phyloP scores from a whole-genome alignment of 2,113 vertebrate genomes.

The Mungos mungo region DNA sequence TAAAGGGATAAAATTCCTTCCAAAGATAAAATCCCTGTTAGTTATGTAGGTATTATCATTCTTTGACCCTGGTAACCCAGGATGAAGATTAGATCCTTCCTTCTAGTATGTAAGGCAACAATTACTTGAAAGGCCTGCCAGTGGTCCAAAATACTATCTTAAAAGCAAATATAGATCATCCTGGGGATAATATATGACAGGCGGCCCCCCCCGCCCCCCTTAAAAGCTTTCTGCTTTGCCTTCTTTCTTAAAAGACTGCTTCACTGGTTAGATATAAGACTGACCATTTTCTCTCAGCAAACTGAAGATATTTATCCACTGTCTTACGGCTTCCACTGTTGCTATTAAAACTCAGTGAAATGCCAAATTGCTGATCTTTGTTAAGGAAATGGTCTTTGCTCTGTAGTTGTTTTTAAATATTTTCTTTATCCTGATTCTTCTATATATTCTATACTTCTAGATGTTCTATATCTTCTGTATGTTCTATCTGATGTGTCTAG shows the following conservation, averaged over 20 bases:
- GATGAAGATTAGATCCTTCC: background rate
- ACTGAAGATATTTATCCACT: background rate
- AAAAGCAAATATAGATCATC: background rate
- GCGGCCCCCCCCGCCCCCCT: too few species aligned
- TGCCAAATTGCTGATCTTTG: background rate
- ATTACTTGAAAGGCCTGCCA: background rate
- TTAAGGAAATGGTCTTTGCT: background rate
- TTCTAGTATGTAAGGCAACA: background rate
- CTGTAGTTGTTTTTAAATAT: background rate
- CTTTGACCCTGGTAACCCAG: background rate
- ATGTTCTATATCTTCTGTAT: background rate
- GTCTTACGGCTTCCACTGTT: background rate
- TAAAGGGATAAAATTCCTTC: background rate
- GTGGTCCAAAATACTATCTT: background rate
- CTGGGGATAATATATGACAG: background rate
- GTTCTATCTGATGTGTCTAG: background rate
- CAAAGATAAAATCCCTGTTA: background rate
- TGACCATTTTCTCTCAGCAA: background rate
- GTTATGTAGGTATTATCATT: background rate
- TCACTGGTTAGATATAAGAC: background rate
- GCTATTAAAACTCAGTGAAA: background rate
- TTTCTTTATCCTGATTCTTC: conserved; percentile 15
- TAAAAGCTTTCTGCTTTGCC: background rate
- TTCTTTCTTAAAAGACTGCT: background rate
- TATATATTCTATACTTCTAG: background rate